These are phyloP conservation scores for Sitobion miscanthi DNA, from an alignment of 1,140 invertebrate genomes.

Conservation along the genomic window DNA sequence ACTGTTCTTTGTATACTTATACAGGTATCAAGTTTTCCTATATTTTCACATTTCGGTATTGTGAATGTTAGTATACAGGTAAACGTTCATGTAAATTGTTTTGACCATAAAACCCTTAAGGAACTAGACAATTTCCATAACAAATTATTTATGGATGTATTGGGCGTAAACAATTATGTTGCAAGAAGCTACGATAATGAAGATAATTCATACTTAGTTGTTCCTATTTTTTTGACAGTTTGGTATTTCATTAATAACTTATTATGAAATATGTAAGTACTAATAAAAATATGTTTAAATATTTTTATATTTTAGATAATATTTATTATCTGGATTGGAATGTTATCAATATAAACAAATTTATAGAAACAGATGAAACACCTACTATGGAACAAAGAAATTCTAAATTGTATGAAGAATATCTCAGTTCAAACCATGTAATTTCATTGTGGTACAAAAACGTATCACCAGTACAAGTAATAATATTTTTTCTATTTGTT, in stretches of 20 bases:
- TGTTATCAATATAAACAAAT: slow-evolving; percentile 12
- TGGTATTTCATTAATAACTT: slow-evolving; percentile 58
- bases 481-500: background rate
- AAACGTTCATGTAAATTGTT: slow-evolving; percentile 65
- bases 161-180: slow-evolving; percentile 80
- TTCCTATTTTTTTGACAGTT: slow-evolving; percentile 61
- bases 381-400: slow-evolving; percentile 5
- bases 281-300: background rate
- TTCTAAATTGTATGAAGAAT: slow-evolving; percentile 12
- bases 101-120: slow-evolving; percentile 67
- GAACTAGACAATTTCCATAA: slow-evolving; percentile 72
- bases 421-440: background rate
- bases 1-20: slow-evolving; percentile 62
- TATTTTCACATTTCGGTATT: slow-evolving; percentile 84
- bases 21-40: slow-evolving; percentile 79
- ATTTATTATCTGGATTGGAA: slow-evolving; percentile 17
- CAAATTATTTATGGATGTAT: slow-evolving; percentile 74
- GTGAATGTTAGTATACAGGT: slow-evolving; percentile 70
- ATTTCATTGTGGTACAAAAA: slow-evolving; percentile 30
- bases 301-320: background rate
- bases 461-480: background rate
- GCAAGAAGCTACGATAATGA: slow-evolving; percentile 71
- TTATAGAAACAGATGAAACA: background rate
- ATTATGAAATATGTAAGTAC: no score
- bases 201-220: slow-evolving; percentile 77